Evolutionary conservation across 1,140 invertebrate genomes (phyloP).

Genomic region (Hyles euphorbiae): DNA sequence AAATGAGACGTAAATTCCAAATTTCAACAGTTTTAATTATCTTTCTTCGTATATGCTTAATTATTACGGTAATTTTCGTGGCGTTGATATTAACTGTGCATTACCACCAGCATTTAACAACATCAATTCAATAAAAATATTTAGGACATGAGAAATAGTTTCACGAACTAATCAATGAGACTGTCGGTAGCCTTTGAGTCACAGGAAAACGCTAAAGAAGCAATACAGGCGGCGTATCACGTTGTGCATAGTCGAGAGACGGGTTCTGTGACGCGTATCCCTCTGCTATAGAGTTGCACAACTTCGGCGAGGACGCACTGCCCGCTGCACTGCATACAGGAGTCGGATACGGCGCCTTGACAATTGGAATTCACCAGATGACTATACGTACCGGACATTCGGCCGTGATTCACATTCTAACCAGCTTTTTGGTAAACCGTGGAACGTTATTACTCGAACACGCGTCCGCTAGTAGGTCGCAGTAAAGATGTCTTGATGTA

Average conservation of each 20-base stretch:
- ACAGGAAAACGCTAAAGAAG: slow-evolving; percentile 52
- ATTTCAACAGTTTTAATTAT: no score
- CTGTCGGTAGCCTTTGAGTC: slow-evolving; percentile 11
- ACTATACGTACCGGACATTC: slow-evolving; percentile 16
- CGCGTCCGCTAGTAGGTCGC: slow-evolving; percentile 7
- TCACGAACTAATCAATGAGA: neutral
- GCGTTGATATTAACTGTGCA: no score
- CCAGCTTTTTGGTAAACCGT: slow-evolving; percentile 1
- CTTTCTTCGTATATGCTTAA: no score
- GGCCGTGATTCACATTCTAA: slow-evolving; percentile 7
- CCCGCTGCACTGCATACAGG: slow-evolving; percentile 29
- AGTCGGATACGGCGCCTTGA: slow-evolving; percentile 13
- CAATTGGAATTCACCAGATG: slow-evolving; percentile 15
- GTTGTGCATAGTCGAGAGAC: slow-evolving; percentile 25
- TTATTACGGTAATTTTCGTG: no score
- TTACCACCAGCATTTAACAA: no score
- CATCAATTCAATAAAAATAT: no score
- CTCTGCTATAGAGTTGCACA: slow-evolving; percentile 44
- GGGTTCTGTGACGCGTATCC: slow-evolving; percentile 40
- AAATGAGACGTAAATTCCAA: neutral
- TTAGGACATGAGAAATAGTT: no score
- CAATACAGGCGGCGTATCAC: slow-evolving; percentile 53
- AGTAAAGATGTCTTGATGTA: slow-evolving; percentile 5
- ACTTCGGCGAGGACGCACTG: slow-evolving; percentile 34
- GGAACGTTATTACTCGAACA: neutral